phyloP scores from a whole-genome alignment of 2,888 invertebrate genomes.

The Sinotaia quadrata region DNA sequence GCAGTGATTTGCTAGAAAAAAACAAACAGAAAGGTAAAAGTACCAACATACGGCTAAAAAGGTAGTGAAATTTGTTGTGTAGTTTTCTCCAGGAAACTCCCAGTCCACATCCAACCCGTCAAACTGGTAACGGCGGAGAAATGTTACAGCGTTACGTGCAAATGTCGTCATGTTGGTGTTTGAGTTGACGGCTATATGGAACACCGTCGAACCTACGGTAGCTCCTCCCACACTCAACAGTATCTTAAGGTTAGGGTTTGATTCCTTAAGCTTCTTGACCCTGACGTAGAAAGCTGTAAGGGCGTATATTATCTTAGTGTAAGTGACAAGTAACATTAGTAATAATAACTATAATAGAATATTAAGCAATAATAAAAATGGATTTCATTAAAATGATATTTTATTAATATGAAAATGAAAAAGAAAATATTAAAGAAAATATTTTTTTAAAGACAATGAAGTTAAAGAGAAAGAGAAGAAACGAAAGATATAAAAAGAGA shows the following conservation, averaged over 20 bases:
- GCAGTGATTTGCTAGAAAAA: too few relatives aligned
- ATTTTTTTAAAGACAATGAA: too few relatives aligned
- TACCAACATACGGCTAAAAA: neutral
- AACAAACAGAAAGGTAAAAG: too few relatives aligned
- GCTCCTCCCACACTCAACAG: conserved; percentile 17
- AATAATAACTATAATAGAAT: too few relatives aligned
- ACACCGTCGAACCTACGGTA: neutral
- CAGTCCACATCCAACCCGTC: conserved; percentile 26
- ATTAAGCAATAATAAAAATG: too few relatives aligned
- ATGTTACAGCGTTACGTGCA: conserved; percentile 15
- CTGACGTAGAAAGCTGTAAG: neutral
- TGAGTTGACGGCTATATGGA: conserved; percentile 1
- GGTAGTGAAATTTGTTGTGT: conserved; percentile 3
- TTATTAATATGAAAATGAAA: too few relatives aligned
- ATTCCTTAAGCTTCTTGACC: neutral
- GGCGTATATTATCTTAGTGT: too few relatives aligned
- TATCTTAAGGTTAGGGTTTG: conserved; percentile 3
- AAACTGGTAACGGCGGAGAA: neutral
- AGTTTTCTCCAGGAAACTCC: conserved; percentile 4
- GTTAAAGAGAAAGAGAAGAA: too few relatives aligned
- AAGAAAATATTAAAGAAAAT: too few relatives aligned
- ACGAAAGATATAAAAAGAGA: too few relatives aligned
- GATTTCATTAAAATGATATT: too few relatives aligned
- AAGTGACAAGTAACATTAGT: too few relatives aligned
- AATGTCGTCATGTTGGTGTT: conserved; percentile 17